Evolutionary conservation across 2,113 vertebrate species (phyloP).

Genomic region (Gambusia holbrooki): DNA sequence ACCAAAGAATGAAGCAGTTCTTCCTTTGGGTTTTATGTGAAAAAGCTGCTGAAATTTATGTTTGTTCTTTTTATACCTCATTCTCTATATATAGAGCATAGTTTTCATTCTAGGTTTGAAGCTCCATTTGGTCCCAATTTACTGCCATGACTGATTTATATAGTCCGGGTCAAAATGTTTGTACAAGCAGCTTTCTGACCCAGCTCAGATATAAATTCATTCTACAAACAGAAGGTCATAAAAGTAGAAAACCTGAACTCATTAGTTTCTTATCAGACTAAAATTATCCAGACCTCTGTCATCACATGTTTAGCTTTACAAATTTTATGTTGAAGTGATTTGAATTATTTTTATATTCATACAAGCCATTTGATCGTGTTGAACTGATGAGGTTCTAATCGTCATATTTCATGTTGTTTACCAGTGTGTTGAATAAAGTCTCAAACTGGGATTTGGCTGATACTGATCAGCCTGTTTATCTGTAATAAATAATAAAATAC

Average conservation of each 20-base stretch:
- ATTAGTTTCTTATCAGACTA: no score
- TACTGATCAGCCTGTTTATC: neutral
- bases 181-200: slow-evolving; percentile 28
- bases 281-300: no score
- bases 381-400: neutral
- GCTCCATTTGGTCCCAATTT: slow-evolving; percentile 44
- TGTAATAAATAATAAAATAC: neutral
- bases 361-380: neutral
- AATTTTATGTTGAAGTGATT: neutral
- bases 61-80: neutral
- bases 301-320: no score
- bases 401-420: neutral
- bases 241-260: no score
- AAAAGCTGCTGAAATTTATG: neutral
- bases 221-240: slow-evolving; percentile 9
- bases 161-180: slow-evolving; percentile 5
- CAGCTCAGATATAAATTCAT: neutral
- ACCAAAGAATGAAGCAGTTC: no score
- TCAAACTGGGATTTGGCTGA: no score
- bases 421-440: neutral
- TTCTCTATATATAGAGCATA: neutral
- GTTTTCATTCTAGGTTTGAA: slow-evolving; percentile 20
- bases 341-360: neutral
- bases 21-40: no score
- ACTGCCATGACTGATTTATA: slow-evolving; percentile 51